Base-by-base conservation (phyloP, 2,888 invertebrate genomes). In the Isotomurus palustris region DNA sequence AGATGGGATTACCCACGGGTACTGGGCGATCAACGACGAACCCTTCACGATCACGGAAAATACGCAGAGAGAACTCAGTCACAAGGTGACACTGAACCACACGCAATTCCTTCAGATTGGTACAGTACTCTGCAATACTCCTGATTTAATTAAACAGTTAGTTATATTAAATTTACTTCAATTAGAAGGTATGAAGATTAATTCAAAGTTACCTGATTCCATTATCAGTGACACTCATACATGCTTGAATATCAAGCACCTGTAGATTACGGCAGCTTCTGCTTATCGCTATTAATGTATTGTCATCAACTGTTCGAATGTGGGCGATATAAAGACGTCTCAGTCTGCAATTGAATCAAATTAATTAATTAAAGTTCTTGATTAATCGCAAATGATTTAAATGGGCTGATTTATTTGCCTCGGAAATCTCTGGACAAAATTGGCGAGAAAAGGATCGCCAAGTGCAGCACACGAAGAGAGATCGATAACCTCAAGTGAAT, bases 201-300 rank as follows among this genome's bases (percentile, higher is more conserved):
- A n/a, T n/a, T n/a, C n/a, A n/a, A n/a, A n/a, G n/a, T n/a, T 77
- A 85, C 86, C 80, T 79, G 5, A 85, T 76, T 59, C 85, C 84
- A 71, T 79, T 80, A 73, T 86, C 84, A 0, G 84, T 80, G 47
- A 86, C 77, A 28, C 83, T 79, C 71, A 76, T 76, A 72, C 86
- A 86, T 1, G 83, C 83, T 43, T 79, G 77, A 8, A 86, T 74
- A 73, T 85, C 84, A 1, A 86, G 78, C 60, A 82, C 76, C 66
- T 78, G 78, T 64, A 84, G 72, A 1, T 76, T 73, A 6, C 24
- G 4, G 0, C 82, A 83, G 68, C 79, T 80, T 59, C 80, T 80
- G 1, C 83, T 78, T 62, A 84, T 75, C 21, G 81, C 79, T 56
- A 77, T 78, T 45, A 84, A 71, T 48, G 80, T 79, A 60, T 77